A percentile compares a stretch with the other conserved stretches of the same genome.
These are phyloP conservation scores for Archilochus colubris DNA, from an alignment of 2,113 vertebrate genomes.

Conservation along the genomic window DNA sequence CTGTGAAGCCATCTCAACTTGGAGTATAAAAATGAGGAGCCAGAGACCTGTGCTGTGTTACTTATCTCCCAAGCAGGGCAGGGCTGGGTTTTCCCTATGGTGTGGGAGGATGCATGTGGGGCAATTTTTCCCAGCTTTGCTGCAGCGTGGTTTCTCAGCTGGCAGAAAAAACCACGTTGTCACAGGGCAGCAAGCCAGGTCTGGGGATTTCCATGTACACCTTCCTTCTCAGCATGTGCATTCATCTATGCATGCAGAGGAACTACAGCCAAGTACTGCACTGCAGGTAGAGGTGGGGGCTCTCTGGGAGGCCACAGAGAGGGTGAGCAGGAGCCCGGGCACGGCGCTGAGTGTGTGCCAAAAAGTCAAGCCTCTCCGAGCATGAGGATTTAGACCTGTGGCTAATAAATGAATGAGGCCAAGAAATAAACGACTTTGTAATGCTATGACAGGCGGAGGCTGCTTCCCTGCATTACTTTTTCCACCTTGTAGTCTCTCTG, in stretches of 20 bases:
- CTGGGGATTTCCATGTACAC: background rate
- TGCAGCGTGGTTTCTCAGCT: background rate
- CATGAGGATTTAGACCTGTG: background rate
- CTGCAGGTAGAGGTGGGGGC: fast-evolving
- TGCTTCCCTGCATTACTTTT: background rate
- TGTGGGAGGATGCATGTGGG: background rate
- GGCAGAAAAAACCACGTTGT: background rate
- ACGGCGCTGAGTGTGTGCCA: background rate
- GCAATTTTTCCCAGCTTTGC: background rate
- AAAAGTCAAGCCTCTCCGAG: background rate
- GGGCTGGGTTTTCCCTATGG: background rate
- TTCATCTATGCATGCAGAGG: background rate
- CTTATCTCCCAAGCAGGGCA: background rate
- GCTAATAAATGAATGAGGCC: background rate
- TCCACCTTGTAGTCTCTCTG: background rate
- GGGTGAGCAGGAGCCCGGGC: background rate
- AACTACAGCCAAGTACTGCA: background rate
- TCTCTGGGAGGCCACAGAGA: background rate
- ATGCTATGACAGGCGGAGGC: background rate
- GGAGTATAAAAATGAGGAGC: background rate
- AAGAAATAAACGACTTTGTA: background rate
- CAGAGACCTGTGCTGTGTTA: background rate
- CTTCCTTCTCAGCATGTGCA: background rate
- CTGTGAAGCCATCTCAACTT: background rate
- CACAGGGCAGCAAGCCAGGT: background rate